Evolutionary conservation across 2,113 vertebrate species (phyloP).

Genomic region (Nothocercus julius): DNA sequence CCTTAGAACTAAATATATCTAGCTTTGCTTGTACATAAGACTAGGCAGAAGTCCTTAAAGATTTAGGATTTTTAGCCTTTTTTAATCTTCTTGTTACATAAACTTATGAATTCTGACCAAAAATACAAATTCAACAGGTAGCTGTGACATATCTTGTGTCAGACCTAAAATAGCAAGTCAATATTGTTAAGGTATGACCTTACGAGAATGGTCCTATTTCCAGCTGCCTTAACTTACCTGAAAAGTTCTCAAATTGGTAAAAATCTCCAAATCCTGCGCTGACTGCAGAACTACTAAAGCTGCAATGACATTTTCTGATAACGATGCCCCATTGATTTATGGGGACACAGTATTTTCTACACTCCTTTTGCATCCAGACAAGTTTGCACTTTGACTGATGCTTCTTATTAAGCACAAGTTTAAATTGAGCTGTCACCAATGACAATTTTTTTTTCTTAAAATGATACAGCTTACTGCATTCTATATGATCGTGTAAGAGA

Average conservation of each 20-base stretch:
- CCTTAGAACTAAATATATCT: background rate
- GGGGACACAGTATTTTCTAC: background rate
- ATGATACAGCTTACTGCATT: background rate
- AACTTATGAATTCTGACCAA: background rate
- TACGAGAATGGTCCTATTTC: background rate
- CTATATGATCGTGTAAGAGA: background rate
- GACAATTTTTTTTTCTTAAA: background rate
- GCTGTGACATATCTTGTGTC: background rate
- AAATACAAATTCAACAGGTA: background rate
- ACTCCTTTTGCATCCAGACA: background rate
- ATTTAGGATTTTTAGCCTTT: background rate
- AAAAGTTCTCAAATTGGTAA: background rate
- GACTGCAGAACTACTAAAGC: background rate
- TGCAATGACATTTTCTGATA: background rate
- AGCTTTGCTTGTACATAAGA: background rate
- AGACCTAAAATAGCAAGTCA: background rate
- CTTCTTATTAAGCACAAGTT: background rate
- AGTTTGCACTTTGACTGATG: background rate
- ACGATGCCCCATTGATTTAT: background rate
- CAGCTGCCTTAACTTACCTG: background rate
- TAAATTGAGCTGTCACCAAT: background rate
- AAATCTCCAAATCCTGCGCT: background rate
- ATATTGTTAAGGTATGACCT: background rate
- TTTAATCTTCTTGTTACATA: background rate
- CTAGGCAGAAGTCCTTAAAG: background rate